A percentile compares a stretch with the other conserved stretches of the same genome.
These are phyloP conservation scores for Harmothoe impar DNA, from an alignment of 2,888 invertebrate genomes.

Conservation along the genomic window DNA sequence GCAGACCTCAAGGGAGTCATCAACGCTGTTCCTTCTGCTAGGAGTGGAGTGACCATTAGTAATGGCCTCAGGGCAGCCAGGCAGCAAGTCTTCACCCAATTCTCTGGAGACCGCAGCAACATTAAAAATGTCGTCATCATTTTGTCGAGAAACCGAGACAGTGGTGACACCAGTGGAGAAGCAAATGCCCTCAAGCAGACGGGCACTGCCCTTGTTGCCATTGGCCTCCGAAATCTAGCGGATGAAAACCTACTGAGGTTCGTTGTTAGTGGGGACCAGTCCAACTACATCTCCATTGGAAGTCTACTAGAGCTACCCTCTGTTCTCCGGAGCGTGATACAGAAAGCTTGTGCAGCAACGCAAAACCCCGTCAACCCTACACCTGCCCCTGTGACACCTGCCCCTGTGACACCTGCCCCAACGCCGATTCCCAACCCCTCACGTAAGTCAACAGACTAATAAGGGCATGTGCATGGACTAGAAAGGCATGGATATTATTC, in stretches of 20 bases:
- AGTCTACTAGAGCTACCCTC: background rate
- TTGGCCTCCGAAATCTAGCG: background rate
- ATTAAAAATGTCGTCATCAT: conserved; percentile 26
- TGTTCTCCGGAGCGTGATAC: background rate
- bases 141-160: background rate
- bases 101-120: conserved; percentile 1
- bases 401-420: background rate
- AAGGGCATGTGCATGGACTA: background rate
- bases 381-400: background rate
- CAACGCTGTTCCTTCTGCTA: background rate
- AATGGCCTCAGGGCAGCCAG: background rate
- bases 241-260: conserved; percentile 25
- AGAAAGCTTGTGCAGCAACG: background rate
- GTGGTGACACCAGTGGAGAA: background rate
- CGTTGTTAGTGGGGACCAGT: background rate
- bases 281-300: conserved; percentile 12
- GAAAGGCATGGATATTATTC: background rate
- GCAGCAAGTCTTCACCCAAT: background rate
- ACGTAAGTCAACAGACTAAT: background rate
- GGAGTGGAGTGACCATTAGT: background rate
- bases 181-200: background rate
- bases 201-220: background rate
- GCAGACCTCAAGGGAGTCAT: background rate
- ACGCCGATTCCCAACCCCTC: conserved; percentile 10
- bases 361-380: background rate